Evolutionary conservation across 2,113 vertebrate species (phyloP).

Genomic region (Odocoileus virginianus): DNA sequence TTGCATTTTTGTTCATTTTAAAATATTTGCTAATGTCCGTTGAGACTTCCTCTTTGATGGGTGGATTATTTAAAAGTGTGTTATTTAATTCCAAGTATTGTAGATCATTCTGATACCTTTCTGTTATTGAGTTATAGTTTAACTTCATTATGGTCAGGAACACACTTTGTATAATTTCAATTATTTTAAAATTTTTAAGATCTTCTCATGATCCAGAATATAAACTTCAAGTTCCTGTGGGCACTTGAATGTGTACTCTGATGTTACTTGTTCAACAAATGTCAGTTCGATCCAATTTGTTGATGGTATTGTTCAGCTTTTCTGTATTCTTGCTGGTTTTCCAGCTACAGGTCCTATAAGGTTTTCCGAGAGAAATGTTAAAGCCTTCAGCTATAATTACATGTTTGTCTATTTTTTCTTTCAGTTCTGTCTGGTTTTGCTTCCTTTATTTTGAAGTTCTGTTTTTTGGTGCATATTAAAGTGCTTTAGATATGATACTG

Average conservation of each 20-base stretch:
- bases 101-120: not conserved
- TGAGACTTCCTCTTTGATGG: not conserved
- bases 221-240: not conserved
- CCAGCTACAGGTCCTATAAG: not conserved
- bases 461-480: not conserved
- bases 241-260: not conserved
- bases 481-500: not conserved
- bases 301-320: not conserved
- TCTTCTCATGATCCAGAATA: not conserved
- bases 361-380: not conserved
- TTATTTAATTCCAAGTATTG: not conserved
- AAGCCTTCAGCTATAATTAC: not conserved
- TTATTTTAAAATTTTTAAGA: not conserved
- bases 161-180: not conserved
- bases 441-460: not conserved
- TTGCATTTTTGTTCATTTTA: not conserved
- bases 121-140: not conserved
- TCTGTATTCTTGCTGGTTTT: not conserved
- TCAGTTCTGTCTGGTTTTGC: not conserved
- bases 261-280: not conserved
- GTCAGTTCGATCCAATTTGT: not conserved
- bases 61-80: not conserved
- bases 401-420: not conserved
- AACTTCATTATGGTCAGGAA: not conserved
- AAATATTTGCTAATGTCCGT: not conserved